These are phyloP conservation scores for Litoditis marina DNA, from an alignment of 2,888 invertebrate genomes.

Conservation along the genomic window DNA sequence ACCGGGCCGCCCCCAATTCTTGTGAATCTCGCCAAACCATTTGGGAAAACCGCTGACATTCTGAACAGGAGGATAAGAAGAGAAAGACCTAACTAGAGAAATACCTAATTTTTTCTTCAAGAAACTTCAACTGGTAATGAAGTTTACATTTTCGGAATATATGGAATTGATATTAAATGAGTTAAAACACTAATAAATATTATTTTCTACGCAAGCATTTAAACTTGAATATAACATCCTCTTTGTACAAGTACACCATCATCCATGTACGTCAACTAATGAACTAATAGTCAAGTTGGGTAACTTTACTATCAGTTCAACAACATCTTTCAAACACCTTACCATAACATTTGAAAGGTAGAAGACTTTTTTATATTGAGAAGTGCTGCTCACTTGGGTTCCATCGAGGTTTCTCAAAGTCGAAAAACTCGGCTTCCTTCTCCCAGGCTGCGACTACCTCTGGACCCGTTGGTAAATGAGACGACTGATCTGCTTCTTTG, in stretches of 20 bases:
- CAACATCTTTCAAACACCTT: too few species aligned
- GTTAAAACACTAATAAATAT: too few species aligned
- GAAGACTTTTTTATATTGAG: too few species aligned
- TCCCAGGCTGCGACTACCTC: conserved; percentile 58
- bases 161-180: too few species aligned
- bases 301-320: too few species aligned
- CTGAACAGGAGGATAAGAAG: conserved; percentile 35
- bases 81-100: too few species aligned
- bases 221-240: too few species aligned
- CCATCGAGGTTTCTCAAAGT: conserved; percentile 58
- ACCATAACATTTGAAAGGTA: too few species aligned
- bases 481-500: conserved; percentile 40
- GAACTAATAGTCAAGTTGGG: too few species aligned
- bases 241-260: background rate
- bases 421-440: conserved; percentile 52
- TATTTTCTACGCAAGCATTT: too few species aligned
- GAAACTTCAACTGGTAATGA: too few species aligned
- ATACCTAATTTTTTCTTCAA: conserved; percentile 8
- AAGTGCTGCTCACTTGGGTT: conserved; percentile 52
- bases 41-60: conserved; percentile 60
- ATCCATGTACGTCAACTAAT: background rate
- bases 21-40: conserved; percentile 58
- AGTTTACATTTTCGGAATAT: too few species aligned
- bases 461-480: conserved; percentile 59
- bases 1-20: conserved; percentile 39